Evolutionary conservation across 2,797 vertebrate species (phyloP), one percentile per base, ranked within the genome.

Genomic region (Mormyrus proboscirostris): DNA sequence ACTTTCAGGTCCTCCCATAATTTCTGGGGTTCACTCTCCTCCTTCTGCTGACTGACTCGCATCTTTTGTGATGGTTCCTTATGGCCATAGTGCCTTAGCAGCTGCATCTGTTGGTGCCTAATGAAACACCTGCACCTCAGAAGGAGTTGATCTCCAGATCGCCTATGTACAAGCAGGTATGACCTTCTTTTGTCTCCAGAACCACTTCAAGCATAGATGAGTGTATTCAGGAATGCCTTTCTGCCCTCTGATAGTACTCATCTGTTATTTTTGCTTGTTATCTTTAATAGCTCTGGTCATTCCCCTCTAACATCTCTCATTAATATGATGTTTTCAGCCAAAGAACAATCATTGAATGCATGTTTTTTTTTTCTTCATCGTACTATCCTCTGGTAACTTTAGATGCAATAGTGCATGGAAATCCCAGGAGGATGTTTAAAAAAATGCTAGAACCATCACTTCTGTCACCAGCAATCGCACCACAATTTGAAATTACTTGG

Each of bases 91-190:
- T 92, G 92, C 91, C 93, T 91, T 65, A 47, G 73, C 85, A 92
- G 92, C 92, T n/a, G 90, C 92, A 88, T 88, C 88, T 91, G 88
- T 88, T 88, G 91, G 51, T 89, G 92, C 91, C 87, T 90, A 91
- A 92, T 91, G 87, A 90, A 89, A 84, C 88, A 41, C 59, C 57
- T 51, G 55, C 50, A 19, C 38, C 38, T 59, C 14, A 62, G 86
- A 55, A 14, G 19, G 19, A 41, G 14, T 4, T 57, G 53, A 59
- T 41, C 10, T 57, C 14, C 47, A n/a, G 12, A 22, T 38, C 29
- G 6, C 76, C 76, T 82, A n/a, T n/a, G 8, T 44, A 82, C 38
- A 47, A 47, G 76, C 38, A 82, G 41, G 38, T 47, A 47, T 19
- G 4, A 47, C 38, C 5, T n/a, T 41, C 19, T 44, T 79, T 79